phyloP scores from a whole-genome alignment of 2,113 vertebrate genomes.

The Vombatus ursinus region DNA sequence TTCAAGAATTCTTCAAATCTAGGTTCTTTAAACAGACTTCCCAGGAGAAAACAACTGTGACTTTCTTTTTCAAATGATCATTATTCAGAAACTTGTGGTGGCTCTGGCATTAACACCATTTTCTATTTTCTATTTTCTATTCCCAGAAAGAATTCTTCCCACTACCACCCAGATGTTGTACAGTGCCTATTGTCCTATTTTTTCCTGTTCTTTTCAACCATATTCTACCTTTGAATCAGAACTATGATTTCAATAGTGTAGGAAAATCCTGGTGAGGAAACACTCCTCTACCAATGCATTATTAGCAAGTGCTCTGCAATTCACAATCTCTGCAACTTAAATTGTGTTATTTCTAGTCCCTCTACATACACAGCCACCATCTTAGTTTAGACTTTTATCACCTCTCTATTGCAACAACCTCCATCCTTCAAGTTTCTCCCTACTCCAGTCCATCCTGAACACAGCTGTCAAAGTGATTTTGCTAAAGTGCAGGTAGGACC shows the following conservation, averaged over 20 bases:
- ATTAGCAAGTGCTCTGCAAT: background rate
- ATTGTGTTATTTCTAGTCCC: background rate
- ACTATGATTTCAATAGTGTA: background rate
- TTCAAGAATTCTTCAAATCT: background rate
- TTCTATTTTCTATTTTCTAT: background rate
- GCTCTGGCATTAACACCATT: background rate
- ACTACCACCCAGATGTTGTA: conserved; percentile 26
- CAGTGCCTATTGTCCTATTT: conserved; percentile 52
- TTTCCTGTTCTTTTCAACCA: conserved; percentile 31
- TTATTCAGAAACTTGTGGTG: background rate
- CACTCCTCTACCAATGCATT: background rate
- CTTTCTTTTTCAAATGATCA: conserved; percentile 36
- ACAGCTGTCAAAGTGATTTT: background rate
- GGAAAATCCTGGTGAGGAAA: background rate
- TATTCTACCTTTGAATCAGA: conserved; percentile 40
- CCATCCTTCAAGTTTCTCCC: background rate
- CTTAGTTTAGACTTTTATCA: background rate
- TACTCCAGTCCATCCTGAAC: background rate
- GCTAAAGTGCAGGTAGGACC: background rate
- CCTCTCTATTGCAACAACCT: background rate
- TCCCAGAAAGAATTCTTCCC: conserved; percentile 41
- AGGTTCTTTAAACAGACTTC: conserved; percentile 1
- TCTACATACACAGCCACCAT: background rate
- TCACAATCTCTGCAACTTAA: background rate
- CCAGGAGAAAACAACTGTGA: background rate